A percentile compares a stretch with the other conserved stretches of the same genome.
Conservation (phyloP, 2,113 vertebrate genomes). For the Pedionomus torquatus region DNA sequence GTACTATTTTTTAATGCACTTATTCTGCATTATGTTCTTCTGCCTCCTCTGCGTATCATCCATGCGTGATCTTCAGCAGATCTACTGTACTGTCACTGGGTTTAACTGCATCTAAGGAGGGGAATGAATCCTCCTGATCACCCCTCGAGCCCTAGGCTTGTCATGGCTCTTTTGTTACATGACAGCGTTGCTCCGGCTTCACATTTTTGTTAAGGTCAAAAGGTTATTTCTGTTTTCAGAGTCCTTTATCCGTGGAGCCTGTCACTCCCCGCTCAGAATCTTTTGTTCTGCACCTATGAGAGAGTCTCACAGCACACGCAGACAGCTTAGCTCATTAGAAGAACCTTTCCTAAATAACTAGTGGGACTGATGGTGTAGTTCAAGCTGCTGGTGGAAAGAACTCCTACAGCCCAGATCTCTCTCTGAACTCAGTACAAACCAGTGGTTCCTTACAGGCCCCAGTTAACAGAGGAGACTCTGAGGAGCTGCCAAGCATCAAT, state of each 20-base stretch:
- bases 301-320: not conserved
- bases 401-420: not conserved
- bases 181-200: not conserved
- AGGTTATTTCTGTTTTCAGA: not conserved
- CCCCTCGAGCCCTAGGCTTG: not conserved
- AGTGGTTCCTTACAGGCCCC: not conserved
- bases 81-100: not conserved
- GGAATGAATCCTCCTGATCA: not conserved
- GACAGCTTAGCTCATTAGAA: not conserved
- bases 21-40: not conserved
- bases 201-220: not conserved
- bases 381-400: not conserved
- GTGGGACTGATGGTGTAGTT: not conserved
- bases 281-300: not conserved
- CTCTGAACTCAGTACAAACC: not conserved
- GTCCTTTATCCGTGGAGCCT: not conserved
- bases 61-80: not conserved
- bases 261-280: not conserved
- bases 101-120: not conserved
- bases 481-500: not conserved
- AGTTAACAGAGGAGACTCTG: not conserved
- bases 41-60: not conserved
- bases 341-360: not conserved
- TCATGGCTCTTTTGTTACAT: not conserved
- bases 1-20: not conserved